Percentiles rank a stretch among this genome's conserved stretches.
Conservation (phyloP, 1,140 invertebrate genomes). For the Archivesica marissinica region DNA sequence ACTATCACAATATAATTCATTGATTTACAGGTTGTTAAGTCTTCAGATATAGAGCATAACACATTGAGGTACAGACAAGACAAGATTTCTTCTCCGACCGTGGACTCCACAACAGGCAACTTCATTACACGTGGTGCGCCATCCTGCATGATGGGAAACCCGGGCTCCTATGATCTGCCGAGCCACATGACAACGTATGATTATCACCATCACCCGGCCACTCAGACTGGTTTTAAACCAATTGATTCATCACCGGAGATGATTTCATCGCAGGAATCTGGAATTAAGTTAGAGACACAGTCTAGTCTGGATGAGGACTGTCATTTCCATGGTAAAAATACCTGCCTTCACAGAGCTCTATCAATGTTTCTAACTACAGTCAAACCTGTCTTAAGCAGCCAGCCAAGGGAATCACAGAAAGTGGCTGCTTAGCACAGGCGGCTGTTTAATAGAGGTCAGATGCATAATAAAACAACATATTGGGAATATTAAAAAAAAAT, state of each 20-base stretch:
- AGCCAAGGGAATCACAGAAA: too few species aligned
- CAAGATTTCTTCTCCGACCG: conserved; percentile 78
- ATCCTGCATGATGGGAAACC: not conserved
- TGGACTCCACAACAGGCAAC: conserved; percentile 78
- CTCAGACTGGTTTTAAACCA: conserved; percentile 18
- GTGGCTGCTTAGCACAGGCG: too few species aligned
- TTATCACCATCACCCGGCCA: not conserved
- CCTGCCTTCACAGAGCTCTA: too few species aligned
- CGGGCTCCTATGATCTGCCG: not conserved
- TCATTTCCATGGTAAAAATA: conserved; percentile 38
- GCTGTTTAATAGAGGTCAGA: too few species aligned
- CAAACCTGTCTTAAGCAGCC: too few species aligned
- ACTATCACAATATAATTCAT: too few species aligned
- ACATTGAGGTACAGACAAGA: conserved; percentile 54
- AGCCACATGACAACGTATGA: conserved; percentile 1
- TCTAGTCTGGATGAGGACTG: conserved; percentile 36
- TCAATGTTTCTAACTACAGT: too few species aligned
- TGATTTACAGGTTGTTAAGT: conserved; percentile 13
- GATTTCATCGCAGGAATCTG: conserved; percentile 52
- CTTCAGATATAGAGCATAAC: not conserved
- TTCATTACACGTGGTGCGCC: not conserved
- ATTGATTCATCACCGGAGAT: conserved; percentile 28
- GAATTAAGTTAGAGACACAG: conserved; percentile 52
- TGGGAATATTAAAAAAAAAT: too few species aligned
- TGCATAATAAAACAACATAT: too few species aligned